These are phyloP conservation scores for Setophaga petechia DNA, from an alignment of 2,113 vertebrate species.

Conservation along the genomic window DNA sequence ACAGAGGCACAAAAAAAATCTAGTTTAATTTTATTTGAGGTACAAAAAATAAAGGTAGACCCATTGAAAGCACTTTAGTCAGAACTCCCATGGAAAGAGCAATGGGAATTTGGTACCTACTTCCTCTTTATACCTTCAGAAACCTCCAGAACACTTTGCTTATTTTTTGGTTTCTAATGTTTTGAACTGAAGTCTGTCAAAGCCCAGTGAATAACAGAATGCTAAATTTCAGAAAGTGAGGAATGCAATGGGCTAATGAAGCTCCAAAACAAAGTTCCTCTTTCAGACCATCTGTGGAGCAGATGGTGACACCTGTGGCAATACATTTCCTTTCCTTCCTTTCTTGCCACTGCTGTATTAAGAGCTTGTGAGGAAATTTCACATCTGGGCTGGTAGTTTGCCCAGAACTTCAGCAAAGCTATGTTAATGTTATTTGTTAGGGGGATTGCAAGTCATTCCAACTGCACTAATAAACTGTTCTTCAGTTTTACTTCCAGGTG, in stretches of 20 bases:
- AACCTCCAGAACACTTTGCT: neutral
- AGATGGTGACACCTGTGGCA: slow-evolving; percentile 58
- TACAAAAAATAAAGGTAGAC: neutral
- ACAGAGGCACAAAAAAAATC: neutral
- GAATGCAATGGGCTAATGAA: neutral
- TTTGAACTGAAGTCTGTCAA: neutral
- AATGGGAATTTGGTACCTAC: neutral
- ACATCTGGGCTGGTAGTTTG: slow-evolving; percentile 37
- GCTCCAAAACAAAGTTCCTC: slow-evolving; percentile 17
- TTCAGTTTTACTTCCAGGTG: neutral
- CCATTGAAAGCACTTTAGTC: neutral
- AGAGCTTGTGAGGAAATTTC: neutral
- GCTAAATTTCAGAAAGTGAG: neutral
- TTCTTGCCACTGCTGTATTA: neutral
- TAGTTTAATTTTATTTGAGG: neutral
- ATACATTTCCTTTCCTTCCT: slow-evolving; percentile 4
- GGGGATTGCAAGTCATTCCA: neutral
- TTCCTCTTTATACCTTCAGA: neutral
- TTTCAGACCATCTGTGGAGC: neutral
- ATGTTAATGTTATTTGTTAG: slow-evolving; percentile 13
- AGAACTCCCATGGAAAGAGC: neutral
- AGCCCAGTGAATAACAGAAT: neutral
- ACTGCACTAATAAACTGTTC: neutral
- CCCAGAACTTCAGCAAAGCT: slow-evolving; percentile 2
- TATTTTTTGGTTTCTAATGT: neutral